Percentiles rank a stretch among this genome's conserved stretches.
Conservation (phyloP, 2,888 invertebrate genomes). For the Cotesia congregata region DNA sequence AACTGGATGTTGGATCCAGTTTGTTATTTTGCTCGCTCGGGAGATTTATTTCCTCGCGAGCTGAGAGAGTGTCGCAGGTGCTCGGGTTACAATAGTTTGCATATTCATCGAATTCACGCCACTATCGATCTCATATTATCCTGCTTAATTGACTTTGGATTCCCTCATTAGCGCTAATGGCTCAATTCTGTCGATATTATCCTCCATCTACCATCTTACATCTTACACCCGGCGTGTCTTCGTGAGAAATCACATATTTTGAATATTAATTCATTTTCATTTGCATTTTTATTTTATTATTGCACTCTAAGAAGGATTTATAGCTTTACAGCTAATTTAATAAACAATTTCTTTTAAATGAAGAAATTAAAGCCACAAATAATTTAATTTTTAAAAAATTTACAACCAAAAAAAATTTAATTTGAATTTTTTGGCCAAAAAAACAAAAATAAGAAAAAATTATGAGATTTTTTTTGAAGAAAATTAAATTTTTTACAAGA, state of each 20-base stretch:
- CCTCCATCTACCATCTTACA: not conserved
- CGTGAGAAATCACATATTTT: not conserved
- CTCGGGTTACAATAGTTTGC: constrained; percentile 58
- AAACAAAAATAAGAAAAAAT: too few relatives aligned
- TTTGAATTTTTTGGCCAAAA: too few relatives aligned
- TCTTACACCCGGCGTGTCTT: too few relatives aligned
- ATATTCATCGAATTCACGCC: constrained; percentile 63
- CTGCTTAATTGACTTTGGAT: constrained; percentile 65
- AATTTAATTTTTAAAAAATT: too few relatives aligned
- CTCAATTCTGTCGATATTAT: constrained; percentile 55
- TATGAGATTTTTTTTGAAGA: too few relatives aligned
- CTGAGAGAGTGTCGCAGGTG: constrained; percentile 54
- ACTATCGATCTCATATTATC: constrained; percentile 62
- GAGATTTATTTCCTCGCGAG: constrained; percentile 32
- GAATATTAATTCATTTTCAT: not conserved
- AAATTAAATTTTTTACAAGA: too few relatives aligned
- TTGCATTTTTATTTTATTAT: not conserved
- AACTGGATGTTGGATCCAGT: not conserved
- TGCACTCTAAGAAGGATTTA: too few relatives aligned
- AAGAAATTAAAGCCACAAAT: too few relatives aligned
- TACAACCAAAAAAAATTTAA: too few relatives aligned
- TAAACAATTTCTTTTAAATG: too few relatives aligned
- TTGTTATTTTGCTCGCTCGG: constrained; percentile 22
- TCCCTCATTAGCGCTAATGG: constrained; percentile 66
- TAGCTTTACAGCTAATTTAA: too few relatives aligned